Conservation (phyloP, 2,797 vertebrate species). For the Salmo trutta region DNA sequence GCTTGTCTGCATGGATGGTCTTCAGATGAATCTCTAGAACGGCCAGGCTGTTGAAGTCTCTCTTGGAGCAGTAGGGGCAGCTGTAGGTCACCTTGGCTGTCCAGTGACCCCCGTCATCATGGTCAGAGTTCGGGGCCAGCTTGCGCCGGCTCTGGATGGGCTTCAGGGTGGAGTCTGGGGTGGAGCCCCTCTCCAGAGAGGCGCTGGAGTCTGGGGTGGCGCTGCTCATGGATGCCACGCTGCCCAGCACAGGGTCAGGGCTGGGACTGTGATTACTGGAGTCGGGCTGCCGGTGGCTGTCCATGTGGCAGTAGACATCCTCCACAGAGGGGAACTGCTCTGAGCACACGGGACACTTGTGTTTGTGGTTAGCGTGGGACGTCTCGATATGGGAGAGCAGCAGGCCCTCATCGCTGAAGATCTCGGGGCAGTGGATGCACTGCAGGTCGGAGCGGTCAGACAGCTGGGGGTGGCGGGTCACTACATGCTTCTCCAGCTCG, state of each 20-base stretch:
- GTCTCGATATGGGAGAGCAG: constrained; percentile 95
- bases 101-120: constrained; percentile 84
- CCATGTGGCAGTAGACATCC: constrained; percentile 98
- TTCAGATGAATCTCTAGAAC: constrained; percentile 96
- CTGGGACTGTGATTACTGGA: constrained; percentile 98
- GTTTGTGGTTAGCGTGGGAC: constrained; percentile 90
- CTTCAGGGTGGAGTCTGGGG: constrained; percentile 96
- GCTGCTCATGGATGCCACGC: constrained; percentile 95
- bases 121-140: constrained; percentile 82
- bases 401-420: constrained; percentile 91
- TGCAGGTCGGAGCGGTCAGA: constrained; percentile 88
- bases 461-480: constrained; percentile 93
- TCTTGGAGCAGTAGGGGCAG: constrained; percentile 97
- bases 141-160: constrained; percentile 91
- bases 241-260: constrained; percentile 89
- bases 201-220: constrained; percentile 98
- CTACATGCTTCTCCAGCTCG: constrained; percentile 96
- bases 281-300: constrained; percentile 95
- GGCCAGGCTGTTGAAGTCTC: constrained; percentile 94
- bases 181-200: constrained; percentile 97
- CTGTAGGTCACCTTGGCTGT: constrained; percentile 92
- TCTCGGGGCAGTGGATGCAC: constrained; percentile 97
- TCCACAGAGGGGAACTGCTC: constrained; percentile 93
- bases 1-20: constrained; percentile 98
- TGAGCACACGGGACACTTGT: constrained; percentile 91